Evolutionary conservation across 64 coral and sea anemone species (phyloP), one percentile per base, ranked within the genome.

Genomic region (Cladopsammia gracilis): DNA sequence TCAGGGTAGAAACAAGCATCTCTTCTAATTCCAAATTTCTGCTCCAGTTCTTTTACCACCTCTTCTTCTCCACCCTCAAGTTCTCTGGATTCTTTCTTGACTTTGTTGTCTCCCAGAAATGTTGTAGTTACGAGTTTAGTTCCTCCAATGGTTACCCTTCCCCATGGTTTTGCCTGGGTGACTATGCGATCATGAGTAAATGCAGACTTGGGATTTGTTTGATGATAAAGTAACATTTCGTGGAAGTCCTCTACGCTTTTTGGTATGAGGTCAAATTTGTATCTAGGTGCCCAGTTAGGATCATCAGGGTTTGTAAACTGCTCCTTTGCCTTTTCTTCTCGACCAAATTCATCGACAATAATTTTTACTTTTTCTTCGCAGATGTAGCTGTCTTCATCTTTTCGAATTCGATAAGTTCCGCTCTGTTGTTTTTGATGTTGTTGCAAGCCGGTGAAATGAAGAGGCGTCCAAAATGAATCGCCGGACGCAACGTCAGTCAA

Each of bases 401-500:
- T 86, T n/a, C 84, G 50, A 57, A 92, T 52, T 25, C 82, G 80
- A 86, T 86, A 92, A 65, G 43, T 76, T 49, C 90, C 90, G 62
- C 80, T 76, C 26, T 65, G n/a, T 54, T 76, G 81, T 42, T 87
- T 23, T 43, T 93, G 83, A 1, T 26, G n/a, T 7, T 93, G 83
- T 53, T 18, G 9, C 4, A 44, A 58, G 48, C 25, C 58, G 12
- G 25, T 79, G 18, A 93, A 53, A n/a, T 13, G 58, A 19, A 93
- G 91, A 70, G 91, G 91, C 22, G 26, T 77, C 62, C 42, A 47
- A 71, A n/a, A 78, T 1, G 74, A 79, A 25, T 78, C 82, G 4
- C 91, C 91, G 51, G 87, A 93, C 15, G 14, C 91, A 15, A 93
- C 83, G 52, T 93, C 91, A 1, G 61, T 58, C 23, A 93, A 6